Base-by-base conservation (phyloP, 2,113 vertebrate species). In the Nesogale talazaci region DNA sequence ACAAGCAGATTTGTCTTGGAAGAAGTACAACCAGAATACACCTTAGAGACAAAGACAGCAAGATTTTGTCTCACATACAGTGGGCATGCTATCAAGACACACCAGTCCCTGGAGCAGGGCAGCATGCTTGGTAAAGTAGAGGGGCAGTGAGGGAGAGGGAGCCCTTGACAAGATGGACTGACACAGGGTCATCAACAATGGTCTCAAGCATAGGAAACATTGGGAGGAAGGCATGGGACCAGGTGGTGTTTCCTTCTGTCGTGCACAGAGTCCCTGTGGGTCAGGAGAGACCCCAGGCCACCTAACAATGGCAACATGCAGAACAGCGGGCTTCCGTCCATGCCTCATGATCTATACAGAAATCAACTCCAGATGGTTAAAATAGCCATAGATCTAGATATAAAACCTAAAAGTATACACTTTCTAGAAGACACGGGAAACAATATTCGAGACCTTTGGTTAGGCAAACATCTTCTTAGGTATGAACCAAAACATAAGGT, bases 291-390 rank as follows among this genome's bases (percentile, higher is more conserved):
- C 25, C 34, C 67, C 31, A 34, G 15, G 6, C 15, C 67, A 34
- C 31, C 67, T 17, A 69, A 17, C 67, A 34, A 69, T n/a, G n/a
- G n/a, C 46, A 52, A 52, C 46, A 52, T 6, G 20, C 19, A 19
- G 34, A 70, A 91, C 25, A 94, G 69, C 42, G 84, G 80, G 56
- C 34, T 86, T 92, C 10, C 93, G 38, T 79, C 31, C n/a, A 88
- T 77, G 89, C 31, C 1, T 65, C 1, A 25, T 4, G 59, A 8
- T 67, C 86, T 31, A 88, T 38, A 80, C 20, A 78, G 86, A 92
- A 38, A 57, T 76, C 38, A 94, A 52, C 46, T 52, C 46, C 46
- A 52, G 46, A 52, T 52, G 46, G 46, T 52, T 9, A 5, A 75
- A 72, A 65, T 29, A 16, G 90, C 76, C 57, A 85, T 4, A 83